Evolutionary conservation across 2,888 invertebrate genomes (phyloP).

Genomic region (Timema podura): DNA sequence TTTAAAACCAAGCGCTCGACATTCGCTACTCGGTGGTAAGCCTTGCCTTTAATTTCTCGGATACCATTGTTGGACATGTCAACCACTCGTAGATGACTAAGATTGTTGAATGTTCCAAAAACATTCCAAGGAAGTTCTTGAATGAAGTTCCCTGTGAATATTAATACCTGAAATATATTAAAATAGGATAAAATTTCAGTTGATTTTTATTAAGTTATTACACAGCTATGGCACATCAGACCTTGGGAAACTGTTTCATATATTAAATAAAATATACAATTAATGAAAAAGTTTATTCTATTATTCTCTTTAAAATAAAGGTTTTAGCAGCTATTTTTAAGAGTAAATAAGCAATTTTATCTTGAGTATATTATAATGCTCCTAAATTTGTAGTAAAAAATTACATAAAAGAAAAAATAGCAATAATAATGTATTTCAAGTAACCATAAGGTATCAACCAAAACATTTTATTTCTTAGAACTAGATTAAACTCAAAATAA

Average conservation of each 20-base stretch:
- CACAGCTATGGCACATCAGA: too few relatives aligned
- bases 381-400: background rate
- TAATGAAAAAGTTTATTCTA: too few relatives aligned
- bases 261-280: too few relatives aligned
- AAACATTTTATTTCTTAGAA: too few relatives aligned
- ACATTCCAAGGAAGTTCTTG: constrained; percentile 63
- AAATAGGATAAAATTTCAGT: background rate
- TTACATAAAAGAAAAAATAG: too few relatives aligned
- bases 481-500: too few relatives aligned
- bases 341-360: background rate
- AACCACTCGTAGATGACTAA: constrained; percentile 57
- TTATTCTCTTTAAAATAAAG: too few relatives aligned
- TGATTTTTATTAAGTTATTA: too few relatives aligned
- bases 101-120: constrained; percentile 59
- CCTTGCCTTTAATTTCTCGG: constrained; percentile 64
- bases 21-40: constrained; percentile 67
- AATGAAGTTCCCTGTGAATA: constrained; percentile 67
- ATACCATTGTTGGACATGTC: constrained; percentile 73
- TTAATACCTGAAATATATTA: constrained; percentile 50
- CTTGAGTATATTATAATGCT: background rate
- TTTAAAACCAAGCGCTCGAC: constrained; percentile 66
- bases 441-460: too few relatives aligned
- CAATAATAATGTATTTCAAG: too few relatives aligned
- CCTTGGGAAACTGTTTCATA: too few relatives aligned
- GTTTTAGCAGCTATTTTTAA: too few relatives aligned